Conservation (phyloP, 2,113 vertebrate genomes). For the Proteles cristata region DNA sequence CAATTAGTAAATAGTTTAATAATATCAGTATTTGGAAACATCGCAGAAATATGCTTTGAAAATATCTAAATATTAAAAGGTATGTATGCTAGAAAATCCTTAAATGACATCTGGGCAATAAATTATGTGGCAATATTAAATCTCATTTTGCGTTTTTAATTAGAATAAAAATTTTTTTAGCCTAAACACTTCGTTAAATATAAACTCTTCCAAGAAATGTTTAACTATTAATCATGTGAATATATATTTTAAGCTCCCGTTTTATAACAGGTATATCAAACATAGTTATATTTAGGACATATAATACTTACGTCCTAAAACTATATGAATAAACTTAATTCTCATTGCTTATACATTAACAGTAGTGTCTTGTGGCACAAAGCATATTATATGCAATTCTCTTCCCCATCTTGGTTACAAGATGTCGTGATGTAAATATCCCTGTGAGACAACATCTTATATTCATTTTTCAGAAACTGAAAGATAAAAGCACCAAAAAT, state of each 20-base stretch:
- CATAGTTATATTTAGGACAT: background rate
- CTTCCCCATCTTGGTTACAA: background rate
- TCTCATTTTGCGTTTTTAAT: slow-evolving; percentile 1
- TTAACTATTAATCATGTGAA: background rate
- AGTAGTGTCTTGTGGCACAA: background rate
- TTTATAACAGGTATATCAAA: background rate
- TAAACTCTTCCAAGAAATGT: background rate
- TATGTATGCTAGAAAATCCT: background rate
- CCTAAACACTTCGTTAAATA: background rate
- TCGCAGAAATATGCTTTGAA: background rate
- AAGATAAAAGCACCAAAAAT: background rate
- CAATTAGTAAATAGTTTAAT: slow-evolving; percentile 33
- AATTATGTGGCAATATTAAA: background rate
- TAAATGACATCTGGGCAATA: background rate
- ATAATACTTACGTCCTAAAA: too few relatives aligned
- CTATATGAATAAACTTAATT: background rate
- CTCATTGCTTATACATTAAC: background rate
- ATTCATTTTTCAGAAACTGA: slow-evolving; percentile 2
- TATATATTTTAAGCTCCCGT: background rate
- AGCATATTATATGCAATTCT: background rate
- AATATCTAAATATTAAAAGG: slow-evolving; percentile 20
- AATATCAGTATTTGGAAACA: background rate
- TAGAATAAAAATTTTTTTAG: background rate
- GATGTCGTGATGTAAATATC: background rate
- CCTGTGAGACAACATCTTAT: background rate